Percentiles rank a stretch among this genome's conserved stretches.
Conservation (phyloP, 2,797 vertebrate species). For the Gymnocypris eckloni region DNA sequence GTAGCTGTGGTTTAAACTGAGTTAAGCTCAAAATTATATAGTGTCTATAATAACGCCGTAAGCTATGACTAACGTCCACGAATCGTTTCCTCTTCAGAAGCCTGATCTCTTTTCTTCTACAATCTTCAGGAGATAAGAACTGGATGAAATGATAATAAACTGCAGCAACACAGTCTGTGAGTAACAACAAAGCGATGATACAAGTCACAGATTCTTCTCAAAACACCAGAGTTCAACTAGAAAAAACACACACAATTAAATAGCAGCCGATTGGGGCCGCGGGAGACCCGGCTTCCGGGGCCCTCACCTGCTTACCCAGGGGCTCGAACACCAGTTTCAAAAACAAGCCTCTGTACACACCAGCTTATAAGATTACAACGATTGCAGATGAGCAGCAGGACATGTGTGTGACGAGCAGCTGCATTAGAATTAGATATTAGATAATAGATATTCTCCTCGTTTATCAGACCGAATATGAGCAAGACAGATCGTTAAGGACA, state of each 20-base stretch:
- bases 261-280: conserved; percentile 82
- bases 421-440: too few relatives aligned
- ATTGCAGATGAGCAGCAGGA: conserved; percentile 70
- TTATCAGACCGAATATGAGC: not conserved
- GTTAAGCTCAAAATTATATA: too few relatives aligned
- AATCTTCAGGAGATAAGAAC: conserved; percentile 4
- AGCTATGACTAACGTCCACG: too few relatives aligned
- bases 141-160: conserved; percentile 1
- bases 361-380: conserved; percentile 90
- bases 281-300: conserved; percentile 65
- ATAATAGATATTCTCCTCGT: too few relatives aligned
- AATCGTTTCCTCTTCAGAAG: too few relatives aligned
- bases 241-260: conserved; percentile 79
- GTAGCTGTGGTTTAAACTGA: too few relatives aligned
- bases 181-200: not conserved
- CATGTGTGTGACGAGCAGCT: not conserved
- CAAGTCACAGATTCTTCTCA: conserved; percentile 16
- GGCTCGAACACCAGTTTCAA: conserved; percentile 78
- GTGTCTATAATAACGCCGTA: too few relatives aligned
- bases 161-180: not conserved
- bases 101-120: conserved; percentile 6
- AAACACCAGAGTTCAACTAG: conserved; percentile 54
- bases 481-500: not conserved
- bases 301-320: conserved; percentile 82
- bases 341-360: conserved; percentile 85